These are phyloP conservation scores for Larimichthys polyactis DNA, from an alignment of 2,113 vertebrate genomes.

Conservation along the genomic window DNA sequence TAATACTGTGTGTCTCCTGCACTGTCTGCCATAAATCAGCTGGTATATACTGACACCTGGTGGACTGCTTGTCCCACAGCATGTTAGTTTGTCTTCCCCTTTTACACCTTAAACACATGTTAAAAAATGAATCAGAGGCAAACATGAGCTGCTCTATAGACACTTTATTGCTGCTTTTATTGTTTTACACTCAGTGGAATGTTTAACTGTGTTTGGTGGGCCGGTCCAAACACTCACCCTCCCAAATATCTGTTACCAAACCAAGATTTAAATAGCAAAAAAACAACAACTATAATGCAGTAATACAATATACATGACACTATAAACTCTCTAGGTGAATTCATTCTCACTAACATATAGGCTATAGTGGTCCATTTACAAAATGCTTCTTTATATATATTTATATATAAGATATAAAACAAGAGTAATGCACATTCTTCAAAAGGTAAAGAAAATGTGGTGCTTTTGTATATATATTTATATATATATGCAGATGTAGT, in stretches of 20 bases:
- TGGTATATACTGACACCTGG: constrained; percentile 39
- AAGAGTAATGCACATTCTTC: constrained; percentile 81
- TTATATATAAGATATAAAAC: constrained; percentile 82
- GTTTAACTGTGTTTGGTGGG: constrained; percentile 90
- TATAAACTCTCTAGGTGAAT: constrained; percentile 79
- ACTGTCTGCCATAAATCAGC: background rate
- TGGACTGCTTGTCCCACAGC: constrained; percentile 29
- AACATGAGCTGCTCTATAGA: constrained; percentile 62
- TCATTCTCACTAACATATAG: constrained; percentile 74
- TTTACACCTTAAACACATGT: too few relatives aligned
- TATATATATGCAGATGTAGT: constrained; percentile 43
- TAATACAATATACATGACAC: constrained; percentile 85
- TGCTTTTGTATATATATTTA: constrained; percentile 28
- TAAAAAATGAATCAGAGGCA: background rate
- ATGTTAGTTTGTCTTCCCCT: background rate
- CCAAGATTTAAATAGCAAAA: constrained; percentile 89
- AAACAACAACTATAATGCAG: constrained; percentile 84
- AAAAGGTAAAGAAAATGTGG: constrained; percentile 46
- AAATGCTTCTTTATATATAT: constrained; percentile 74
- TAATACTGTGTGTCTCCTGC: too few relatives aligned
- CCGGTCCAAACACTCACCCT: constrained; percentile 83
- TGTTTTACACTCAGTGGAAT: constrained; percentile 88
- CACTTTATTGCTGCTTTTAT: constrained; percentile 85
- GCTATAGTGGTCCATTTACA: constrained; percentile 86
- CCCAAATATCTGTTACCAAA: constrained; percentile 79